Evolutionary conservation across 2,888 invertebrate genomes (phyloP).

Genomic region (Diabrotica balteata): DNA sequence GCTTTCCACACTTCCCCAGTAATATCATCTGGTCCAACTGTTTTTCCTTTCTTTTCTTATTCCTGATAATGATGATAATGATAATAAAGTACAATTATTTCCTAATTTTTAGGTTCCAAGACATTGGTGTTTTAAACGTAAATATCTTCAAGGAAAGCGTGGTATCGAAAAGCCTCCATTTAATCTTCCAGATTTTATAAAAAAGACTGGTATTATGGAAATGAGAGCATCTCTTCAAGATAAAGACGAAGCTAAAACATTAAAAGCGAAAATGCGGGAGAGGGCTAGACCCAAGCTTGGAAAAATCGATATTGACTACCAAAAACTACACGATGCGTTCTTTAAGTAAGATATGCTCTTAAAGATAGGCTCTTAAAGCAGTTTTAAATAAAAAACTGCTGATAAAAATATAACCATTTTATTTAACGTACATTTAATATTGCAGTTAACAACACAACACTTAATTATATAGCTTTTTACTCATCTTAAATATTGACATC

Average conservation of each 20-base stretch:
- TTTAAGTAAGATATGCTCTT: constrained; percentile 85
- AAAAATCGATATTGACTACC: constrained; percentile 99
- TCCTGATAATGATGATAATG: no score
- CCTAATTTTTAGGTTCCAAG: constrained; percentile 75
- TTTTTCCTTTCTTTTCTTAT: no score
- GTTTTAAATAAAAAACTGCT: no score
- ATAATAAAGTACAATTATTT: constrained; percentile 3
- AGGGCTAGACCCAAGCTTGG: constrained; percentile 96
- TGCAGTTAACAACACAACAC: no score
- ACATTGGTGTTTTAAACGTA: constrained; percentile 98
- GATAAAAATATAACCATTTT: no score
- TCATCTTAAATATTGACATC: no score
- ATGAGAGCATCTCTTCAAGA: constrained; percentile 98
- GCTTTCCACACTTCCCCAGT: no score
- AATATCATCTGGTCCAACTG: no score
- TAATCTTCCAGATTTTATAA: constrained; percentile 97
- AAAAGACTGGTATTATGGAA: constrained; percentile 99
- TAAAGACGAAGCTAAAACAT: constrained; percentile 92
- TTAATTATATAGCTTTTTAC: no score
- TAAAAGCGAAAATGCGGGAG: constrained; percentile 98
- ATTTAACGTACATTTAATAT: no score
- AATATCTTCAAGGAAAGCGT: constrained; percentile 84
- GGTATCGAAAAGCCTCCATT: constrained; percentile 99
- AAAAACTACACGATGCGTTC: constrained; percentile 98
- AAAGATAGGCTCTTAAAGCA: no score